A percentile compares a stretch with the other conserved stretches of the same genome.
These are phyloP conservation scores for Sciurus niger DNA, from an alignment of 2,113 vertebrate species.

Conservation along the genomic window DNA sequence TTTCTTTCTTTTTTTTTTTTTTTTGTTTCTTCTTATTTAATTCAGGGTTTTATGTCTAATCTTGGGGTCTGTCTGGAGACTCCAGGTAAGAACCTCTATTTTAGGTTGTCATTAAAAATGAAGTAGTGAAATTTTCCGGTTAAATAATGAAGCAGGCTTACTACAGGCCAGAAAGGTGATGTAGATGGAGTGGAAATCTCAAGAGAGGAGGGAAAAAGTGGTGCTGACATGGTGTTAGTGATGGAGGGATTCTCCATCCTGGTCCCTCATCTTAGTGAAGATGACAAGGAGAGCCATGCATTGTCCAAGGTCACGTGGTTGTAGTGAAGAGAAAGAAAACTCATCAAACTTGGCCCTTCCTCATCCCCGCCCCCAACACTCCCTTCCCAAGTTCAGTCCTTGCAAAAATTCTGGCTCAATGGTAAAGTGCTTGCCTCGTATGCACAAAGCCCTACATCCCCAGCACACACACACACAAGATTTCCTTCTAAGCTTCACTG, in stretches of 20 bases:
- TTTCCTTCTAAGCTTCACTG: not conserved
- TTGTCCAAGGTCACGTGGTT: not conserved
- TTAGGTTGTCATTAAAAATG: not conserved
- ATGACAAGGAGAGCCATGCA: not conserved
- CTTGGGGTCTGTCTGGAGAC: not conserved
- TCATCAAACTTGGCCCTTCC: not conserved
- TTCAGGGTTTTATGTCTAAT: not conserved
- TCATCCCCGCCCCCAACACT: fast-evolving
- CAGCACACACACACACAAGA: not conserved
- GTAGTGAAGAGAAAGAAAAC: not conserved
- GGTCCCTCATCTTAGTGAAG: not conserved
- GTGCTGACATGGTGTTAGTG: too few species aligned
- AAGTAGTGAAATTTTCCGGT: not conserved
- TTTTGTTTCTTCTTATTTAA: too few species aligned
- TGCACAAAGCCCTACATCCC: too few species aligned
- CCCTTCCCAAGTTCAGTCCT: not conserved
- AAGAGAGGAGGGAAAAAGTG: not conserved
- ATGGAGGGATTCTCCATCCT: not conserved
- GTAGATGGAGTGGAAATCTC: not conserved
- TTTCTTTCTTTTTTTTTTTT: not conserved
- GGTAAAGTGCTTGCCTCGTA: not conserved
- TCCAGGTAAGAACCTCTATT: not conserved
- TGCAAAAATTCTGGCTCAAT: not conserved
- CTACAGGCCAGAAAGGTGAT: not conserved
- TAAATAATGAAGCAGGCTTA: not conserved